A percentile compares a stretch with the other conserved stretches of the same genome.
Conservation (phyloP, 2,113 vertebrate species). For the Myotis brandtii region DNA sequence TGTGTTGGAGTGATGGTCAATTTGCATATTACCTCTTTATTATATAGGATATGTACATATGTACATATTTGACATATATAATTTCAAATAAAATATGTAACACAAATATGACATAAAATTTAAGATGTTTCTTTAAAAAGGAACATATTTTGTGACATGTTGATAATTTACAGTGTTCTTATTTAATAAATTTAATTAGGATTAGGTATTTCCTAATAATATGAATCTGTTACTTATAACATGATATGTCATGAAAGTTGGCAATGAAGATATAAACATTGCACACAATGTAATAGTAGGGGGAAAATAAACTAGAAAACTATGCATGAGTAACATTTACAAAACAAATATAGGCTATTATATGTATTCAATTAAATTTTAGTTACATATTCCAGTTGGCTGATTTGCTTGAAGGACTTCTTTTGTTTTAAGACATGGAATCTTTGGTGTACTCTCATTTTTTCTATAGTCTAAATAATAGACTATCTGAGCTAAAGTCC, state of each 20-base stretch:
- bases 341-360: background rate
- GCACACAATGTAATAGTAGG: background rate
- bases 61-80: too few species aligned
- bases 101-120: too few species aligned
- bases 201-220: background rate
- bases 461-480: too few species aligned
- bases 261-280: background rate
- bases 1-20: too few species aligned
- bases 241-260: background rate
- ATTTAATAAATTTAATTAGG: too few species aligned
- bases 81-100: too few species aligned
- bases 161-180: too few species aligned
- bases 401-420: background rate
- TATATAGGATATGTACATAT: too few species aligned
- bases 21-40: too few species aligned
- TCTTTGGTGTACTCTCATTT: background rate
- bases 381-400: background rate
- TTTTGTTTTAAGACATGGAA: background rate
- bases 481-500: background rate
- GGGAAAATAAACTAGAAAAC: background rate
- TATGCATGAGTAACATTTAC: background rate
- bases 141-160: too few species aligned
- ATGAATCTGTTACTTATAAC: background rate
- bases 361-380: too few species aligned
- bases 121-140: too few species aligned